Evolutionary conservation across 2,888 invertebrate genomes (phyloP).

Genomic region (Abscondita cerata): DNA sequence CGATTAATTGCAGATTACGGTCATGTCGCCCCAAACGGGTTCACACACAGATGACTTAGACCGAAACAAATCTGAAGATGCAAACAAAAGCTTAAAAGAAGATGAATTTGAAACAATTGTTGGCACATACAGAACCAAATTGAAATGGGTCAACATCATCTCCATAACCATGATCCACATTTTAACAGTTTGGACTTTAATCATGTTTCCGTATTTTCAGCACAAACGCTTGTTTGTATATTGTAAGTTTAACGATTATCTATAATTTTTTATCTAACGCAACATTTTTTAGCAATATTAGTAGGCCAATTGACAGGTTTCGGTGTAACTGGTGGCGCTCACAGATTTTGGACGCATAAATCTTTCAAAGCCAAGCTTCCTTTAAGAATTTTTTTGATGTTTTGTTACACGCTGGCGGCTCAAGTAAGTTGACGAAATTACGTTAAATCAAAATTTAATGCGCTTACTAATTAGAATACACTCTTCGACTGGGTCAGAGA

Average conservation of each 20-base stretch:
- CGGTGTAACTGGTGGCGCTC: constrained; percentile 93
- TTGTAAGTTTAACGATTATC: background rate
- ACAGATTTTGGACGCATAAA: constrained; percentile 91
- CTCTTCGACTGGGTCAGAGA: constrained; percentile 78
- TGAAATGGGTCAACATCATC: constrained; percentile 9
- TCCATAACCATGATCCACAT: background rate
- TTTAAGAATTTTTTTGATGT: constrained; percentile 76
- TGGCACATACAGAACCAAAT: background rate
- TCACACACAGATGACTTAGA: too few relatives aligned
- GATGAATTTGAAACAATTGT: background rate
- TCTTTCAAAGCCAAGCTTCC: constrained; percentile 90
- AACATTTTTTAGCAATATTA: background rate
- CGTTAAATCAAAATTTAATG: background rate
- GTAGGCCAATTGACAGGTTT: constrained; percentile 25
- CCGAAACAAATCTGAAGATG: too few relatives aligned
- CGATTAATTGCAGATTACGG: too few relatives aligned
- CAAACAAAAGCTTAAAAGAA: too few relatives aligned
- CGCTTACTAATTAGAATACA: constrained; percentile 62
- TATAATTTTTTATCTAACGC: background rate
- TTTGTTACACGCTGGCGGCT: constrained; percentile 78
- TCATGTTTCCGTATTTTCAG: background rate
- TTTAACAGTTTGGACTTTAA: background rate
- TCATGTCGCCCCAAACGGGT: too few relatives aligned
- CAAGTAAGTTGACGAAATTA: constrained; percentile 6
- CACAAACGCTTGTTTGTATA: background rate